Evolutionary conservation across 2,113 vertebrate genomes (phyloP), one percentile per base, ranked within the genome.

Genomic region (Macaca fascicularis): DNA sequence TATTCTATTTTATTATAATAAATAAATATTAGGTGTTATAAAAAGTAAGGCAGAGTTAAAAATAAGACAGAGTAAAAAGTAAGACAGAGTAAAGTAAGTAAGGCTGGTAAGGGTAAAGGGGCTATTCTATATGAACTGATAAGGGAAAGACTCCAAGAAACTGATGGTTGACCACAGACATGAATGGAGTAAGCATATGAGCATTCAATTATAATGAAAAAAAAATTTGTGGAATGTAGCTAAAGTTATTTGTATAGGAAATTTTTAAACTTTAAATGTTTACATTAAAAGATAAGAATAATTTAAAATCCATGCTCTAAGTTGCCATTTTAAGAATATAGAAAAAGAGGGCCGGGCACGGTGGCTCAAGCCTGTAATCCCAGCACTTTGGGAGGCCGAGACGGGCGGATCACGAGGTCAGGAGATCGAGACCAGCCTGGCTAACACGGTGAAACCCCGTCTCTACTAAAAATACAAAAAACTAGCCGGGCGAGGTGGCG

Each of bases 261-360:
- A 19, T 52, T 19, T 83, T 86, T 82, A 76, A 90, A 79, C 20
- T 84, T 80, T 75, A 86, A 59, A 45, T 81, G n/a, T 80, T 84
- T 78, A 82, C 90, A 50, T 84, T 90, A 69, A 69, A 90, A 52
- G 17, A 32, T 67, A 94, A 93, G 25, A 79, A 94, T 85, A 30
- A 80, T 57, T 84, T 81, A 57, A 97, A 96, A 91, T 91, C 35
- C 76, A 0, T n/a, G 2, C 30, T 94, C 43, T 78, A 78, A 89
- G 48, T 85, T 96, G 64, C 48, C 50, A 93, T 81, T 92, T 89
- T 88, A 79, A 88, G 23, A 40, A 84, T 84, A 30, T 75, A 59
- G 16, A 82, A 93, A 89, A 93, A 50, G 35, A 52, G 13, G n/a
- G 38, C 38, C 38, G 38, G 38, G 38, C 38, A 38, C 38, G 38